phyloP scores from a whole-genome alignment of 2,888 invertebrate genomes.

The Unio delphinus region DNA sequence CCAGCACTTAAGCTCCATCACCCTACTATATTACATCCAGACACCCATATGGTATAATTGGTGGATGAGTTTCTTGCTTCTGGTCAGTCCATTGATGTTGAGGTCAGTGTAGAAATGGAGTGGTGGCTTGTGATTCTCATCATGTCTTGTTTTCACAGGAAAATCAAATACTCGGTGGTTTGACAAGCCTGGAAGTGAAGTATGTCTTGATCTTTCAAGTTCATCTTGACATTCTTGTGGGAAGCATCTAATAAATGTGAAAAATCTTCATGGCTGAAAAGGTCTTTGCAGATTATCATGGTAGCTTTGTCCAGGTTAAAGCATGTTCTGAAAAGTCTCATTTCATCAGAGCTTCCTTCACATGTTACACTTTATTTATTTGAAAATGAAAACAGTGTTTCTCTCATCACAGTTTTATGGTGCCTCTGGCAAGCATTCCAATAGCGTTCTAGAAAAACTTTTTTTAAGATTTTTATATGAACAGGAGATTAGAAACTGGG shows the following conservation, averaged over 20 bases:
- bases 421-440: background rate
- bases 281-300: conserved; percentile 3
- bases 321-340: background rate
- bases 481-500: too few relatives aligned
- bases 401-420: conserved; percentile 7
- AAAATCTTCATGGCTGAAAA: background rate
- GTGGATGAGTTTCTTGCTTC: conserved; percentile 12
- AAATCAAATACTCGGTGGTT: background rate
- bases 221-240: conserved; percentile 8
- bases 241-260: conserved; percentile 9
- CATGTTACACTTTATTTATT: conserved; percentile 10
- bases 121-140: conserved; percentile 8
- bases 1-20: conserved; percentile 15
- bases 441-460: background rate
- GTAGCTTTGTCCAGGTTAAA: conserved; percentile 2
- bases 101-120: conserved; percentile 12
- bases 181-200: background rate
- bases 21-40: conserved; percentile 15
- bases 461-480: too few relatives aligned
- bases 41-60: background rate
- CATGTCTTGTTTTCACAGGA: conserved; percentile 3
- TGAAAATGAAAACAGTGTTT: conserved; percentile 12
- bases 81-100: background rate
- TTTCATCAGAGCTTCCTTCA: conserved; percentile 5
- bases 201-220: too few relatives aligned